Percentiles rank a stretch among this genome's conserved stretches.
Conservation (phyloP, 1,140 invertebrate genomes). For the Drosophila albomicans region DNA sequence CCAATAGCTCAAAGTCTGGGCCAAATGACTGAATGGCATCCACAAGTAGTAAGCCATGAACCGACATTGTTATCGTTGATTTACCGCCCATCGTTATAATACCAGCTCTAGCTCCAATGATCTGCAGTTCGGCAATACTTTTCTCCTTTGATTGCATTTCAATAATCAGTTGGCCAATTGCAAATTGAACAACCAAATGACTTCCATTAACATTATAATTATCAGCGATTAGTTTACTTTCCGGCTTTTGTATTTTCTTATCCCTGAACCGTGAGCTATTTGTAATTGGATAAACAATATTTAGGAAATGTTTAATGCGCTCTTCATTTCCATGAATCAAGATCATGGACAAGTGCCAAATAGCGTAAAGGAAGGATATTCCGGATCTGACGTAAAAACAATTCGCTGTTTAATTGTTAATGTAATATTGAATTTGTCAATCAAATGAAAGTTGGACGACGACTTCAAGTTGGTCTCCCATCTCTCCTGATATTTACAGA, state of each 20-base stretch:
- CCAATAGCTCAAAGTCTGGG: slow-evolving; percentile 96
- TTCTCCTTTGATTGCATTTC: slow-evolving; percentile 94
- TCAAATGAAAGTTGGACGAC: slow-evolving; percentile 92
- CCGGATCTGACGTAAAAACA: slow-evolving; percentile 93
- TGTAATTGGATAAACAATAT: slow-evolving; percentile 85
- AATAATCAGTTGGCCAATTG: slow-evolving; percentile 94
- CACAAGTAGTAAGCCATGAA: slow-evolving; percentile 95
- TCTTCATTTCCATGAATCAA: slow-evolving; percentile 96
- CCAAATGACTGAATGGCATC: slow-evolving; percentile 98
- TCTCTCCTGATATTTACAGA: slow-evolving; percentile 95
- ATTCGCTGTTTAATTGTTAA: slow-evolving; percentile 93
- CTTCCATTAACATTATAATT: slow-evolving; percentile 81
- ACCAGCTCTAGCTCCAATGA: slow-evolving; percentile 93
- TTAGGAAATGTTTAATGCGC: slow-evolving; percentile 90
- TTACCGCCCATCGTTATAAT: slow-evolving; percentile 90
- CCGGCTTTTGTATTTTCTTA: slow-evolving; percentile 80
- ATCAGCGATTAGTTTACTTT: slow-evolving; percentile 38
- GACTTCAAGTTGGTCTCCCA: slow-evolving; percentile 93
- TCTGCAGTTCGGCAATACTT: slow-evolving; percentile 95
- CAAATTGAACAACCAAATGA: slow-evolving; percentile 94
- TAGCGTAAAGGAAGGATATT: slow-evolving; percentile 93
- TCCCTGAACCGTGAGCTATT: slow-evolving; percentile 54
- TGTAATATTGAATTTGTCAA: slow-evolving; percentile 96
- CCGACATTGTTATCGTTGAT: slow-evolving; percentile 91
- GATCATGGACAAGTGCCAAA: slow-evolving; percentile 93